phyloP scores from a whole-genome alignment of 2,888 invertebrate genomes.

The Eristalis tenax region DNA sequence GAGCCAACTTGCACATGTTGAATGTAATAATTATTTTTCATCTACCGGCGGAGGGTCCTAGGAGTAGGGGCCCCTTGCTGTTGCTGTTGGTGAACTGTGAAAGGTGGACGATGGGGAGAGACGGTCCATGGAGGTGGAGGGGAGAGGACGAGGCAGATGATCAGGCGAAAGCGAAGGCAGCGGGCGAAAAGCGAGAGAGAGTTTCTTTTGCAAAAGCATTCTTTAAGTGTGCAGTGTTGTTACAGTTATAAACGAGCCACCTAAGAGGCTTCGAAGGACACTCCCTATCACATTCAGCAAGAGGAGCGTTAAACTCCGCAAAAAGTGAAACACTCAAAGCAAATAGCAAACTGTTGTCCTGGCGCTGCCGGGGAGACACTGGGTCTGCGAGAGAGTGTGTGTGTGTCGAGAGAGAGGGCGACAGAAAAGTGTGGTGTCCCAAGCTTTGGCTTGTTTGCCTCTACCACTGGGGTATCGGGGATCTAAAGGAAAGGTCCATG shows the following conservation, averaged over 20 bases:
- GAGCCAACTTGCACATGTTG: slow-evolving; percentile 66
- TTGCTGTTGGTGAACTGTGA: background rate
- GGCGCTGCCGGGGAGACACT: background rate
- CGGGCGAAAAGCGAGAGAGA: background rate
- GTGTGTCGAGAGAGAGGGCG: background rate
- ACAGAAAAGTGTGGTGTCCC: background rate
- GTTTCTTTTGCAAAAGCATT: background rate
- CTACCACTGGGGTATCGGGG: background rate
- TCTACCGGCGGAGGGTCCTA: slow-evolving; percentile 10
- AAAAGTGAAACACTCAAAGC: slow-evolving; percentile 61
- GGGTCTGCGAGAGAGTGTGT: slow-evolving; percentile 1
- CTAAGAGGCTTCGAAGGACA: slow-evolving; percentile 56
- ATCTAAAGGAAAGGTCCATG: slow-evolving; percentile 64
- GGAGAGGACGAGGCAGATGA: too few species aligned
- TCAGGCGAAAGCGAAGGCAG: too few species aligned
- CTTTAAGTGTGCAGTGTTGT: slow-evolving; percentile 54
- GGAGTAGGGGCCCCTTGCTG: background rate
- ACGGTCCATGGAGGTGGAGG: too few species aligned
- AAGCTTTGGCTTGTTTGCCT: background rate
- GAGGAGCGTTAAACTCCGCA: slow-evolving; percentile 33
- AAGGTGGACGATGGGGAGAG: background rate
- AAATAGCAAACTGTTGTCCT: slow-evolving; percentile 67
- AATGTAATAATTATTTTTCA: slow-evolving; percentile 71
- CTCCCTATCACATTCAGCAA: slow-evolving; percentile 51
- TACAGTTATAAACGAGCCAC: slow-evolving; percentile 69